phyloP scores from a whole-genome alignment of 2,888 invertebrate species.

The Osedax fenrisi region DNA sequence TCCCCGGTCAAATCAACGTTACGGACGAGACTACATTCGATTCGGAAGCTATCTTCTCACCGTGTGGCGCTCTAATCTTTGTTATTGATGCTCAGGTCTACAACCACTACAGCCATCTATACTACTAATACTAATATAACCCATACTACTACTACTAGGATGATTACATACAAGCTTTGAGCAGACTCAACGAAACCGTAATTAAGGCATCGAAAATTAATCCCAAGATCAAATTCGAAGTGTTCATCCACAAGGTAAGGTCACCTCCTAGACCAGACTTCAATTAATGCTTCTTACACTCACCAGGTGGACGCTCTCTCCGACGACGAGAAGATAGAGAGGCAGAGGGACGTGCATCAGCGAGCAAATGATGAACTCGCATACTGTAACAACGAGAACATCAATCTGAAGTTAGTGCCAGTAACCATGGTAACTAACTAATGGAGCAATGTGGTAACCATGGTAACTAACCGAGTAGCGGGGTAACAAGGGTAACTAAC shows the following conservation, averaged over 20 bases:
- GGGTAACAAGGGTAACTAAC: too few species aligned
- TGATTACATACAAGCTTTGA: slow-evolving; percentile 88
- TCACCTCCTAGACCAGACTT: too few species aligned
- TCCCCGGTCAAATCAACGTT: slow-evolving; percentile 95
- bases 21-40: slow-evolving; percentile 82
- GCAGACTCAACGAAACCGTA: slow-evolving; percentile 80
- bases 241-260: slow-evolving; percentile 71
- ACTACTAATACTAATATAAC: too few species aligned
- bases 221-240: slow-evolving; percentile 88
- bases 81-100: slow-evolving; percentile 86
- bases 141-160: slow-evolving; percentile 62
- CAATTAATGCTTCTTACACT: too few species aligned
- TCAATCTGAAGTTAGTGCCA: slow-evolving; percentile 44
- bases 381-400: slow-evolving; percentile 61
- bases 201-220: slow-evolving; percentile 88
- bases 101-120: too few species aligned
- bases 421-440: neutral
- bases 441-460: neutral
- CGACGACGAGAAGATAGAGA: slow-evolving; percentile 97
- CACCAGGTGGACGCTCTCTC: slow-evolving; percentile 87
- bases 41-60: slow-evolving; percentile 86
- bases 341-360: slow-evolving; percentile 92
- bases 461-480: too few species aligned
- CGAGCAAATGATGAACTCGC: slow-evolving; percentile 83
- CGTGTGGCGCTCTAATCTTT: slow-evolving; percentile 92